These are phyloP conservation scores for Sebastes elongatus DNA, from an alignment of 2,797 vertebrate genomes.

Conservation along the genomic window DNA sequence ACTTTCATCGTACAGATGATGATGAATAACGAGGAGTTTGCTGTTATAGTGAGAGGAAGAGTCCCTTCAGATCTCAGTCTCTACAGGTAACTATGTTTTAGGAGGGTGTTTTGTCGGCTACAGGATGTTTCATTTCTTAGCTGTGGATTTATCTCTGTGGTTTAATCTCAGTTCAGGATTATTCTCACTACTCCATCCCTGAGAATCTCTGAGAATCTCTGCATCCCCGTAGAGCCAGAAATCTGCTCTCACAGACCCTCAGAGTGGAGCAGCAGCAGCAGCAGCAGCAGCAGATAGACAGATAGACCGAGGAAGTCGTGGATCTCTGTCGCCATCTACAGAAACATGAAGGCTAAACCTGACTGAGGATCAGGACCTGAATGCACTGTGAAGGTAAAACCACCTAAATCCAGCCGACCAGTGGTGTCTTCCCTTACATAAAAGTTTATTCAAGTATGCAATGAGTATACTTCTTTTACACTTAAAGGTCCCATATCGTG, in stretches of 20 bases:
- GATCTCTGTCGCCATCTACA: constrained; percentile 76
- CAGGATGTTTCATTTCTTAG: constrained; percentile 7
- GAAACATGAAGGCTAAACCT: not conserved
- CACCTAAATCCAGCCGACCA: too few relatives aligned
- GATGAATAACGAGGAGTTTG: not conserved
- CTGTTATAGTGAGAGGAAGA: not conserved
- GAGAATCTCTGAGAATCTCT: constrained; percentile 22
- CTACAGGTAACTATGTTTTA: not conserved
- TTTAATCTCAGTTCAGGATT: constrained; percentile 44
- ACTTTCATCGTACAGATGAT: not conserved
- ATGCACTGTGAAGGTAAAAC: not conserved
- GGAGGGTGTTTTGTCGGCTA: not conserved
- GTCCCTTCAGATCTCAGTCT: not conserved
- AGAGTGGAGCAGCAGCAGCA: not conserved
- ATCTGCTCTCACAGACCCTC: constrained; percentile 2
- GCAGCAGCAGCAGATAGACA: not conserved
- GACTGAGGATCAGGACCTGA: not conserved
- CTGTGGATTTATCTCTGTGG: constrained; percentile 21
- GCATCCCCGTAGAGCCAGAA: constrained; percentile 27
- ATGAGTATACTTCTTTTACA: too few relatives aligned
- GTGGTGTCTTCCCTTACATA: too few relatives aligned
- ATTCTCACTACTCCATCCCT: not conserved
- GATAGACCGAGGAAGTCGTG: constrained; percentile 12
- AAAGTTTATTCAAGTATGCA: too few relatives aligned
- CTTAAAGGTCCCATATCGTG: too few relatives aligned